A percentile compares a stretch with the other conserved stretches of the same genome.
Evolutionary conservation across 2,113 vertebrate genomes (phyloP).

Genomic region (Rhinopithecus roxellana): DNA sequence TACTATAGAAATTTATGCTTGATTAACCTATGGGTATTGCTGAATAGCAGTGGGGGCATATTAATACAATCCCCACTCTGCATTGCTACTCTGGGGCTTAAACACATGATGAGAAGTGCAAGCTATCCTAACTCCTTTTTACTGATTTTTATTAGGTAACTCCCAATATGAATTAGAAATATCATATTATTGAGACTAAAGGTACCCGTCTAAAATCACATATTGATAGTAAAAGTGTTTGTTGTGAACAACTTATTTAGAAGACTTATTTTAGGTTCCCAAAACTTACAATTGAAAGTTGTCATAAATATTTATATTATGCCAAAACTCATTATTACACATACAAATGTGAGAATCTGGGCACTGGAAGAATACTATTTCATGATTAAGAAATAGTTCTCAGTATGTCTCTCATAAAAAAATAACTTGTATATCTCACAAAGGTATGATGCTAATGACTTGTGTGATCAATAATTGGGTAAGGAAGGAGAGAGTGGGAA

Average conservation of each 20-base stretch:
- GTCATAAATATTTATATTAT: neutral
- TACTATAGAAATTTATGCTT: neutral
- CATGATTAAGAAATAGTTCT: constrained; percentile 5
- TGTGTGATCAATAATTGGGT: neutral
- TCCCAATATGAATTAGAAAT: neutral
- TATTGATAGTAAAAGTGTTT: neutral
- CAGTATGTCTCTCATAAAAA: neutral
- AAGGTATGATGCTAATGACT: neutral
- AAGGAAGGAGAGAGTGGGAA: neutral
- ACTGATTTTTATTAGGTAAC: neutral
- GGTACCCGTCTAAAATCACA: neutral
- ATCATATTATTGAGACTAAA: neutral
- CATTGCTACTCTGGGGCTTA: neutral
- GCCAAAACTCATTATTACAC: neutral
- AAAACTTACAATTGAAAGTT: neutral
- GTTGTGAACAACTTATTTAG: neutral
- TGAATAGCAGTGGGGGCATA: neutral
- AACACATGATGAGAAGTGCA: neutral
- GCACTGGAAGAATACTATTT: neutral
- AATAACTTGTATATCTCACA: neutral
- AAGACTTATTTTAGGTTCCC: neutral
- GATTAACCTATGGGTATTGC: neutral
- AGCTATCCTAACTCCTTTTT: neutral
- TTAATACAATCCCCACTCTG: neutral
- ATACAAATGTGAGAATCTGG: neutral